A percentile compares a stretch with the other conserved stretches of the same genome.
Conservation (phyloP, 2,797 vertebrate genomes). For the Rhadinocentrus ornatus region DNA sequence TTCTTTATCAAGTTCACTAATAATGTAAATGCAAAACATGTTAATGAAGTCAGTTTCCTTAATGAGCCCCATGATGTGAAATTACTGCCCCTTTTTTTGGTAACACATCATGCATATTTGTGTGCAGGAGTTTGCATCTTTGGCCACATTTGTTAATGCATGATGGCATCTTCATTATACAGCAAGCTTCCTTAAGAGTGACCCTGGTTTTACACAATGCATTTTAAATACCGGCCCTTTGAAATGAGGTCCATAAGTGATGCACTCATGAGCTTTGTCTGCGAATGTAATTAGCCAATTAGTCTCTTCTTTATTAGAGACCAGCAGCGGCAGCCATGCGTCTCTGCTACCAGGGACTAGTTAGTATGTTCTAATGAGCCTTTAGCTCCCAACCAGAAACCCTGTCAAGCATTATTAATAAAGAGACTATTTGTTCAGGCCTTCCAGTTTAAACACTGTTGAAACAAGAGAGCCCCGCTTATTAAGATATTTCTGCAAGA, state of each 20-base stretch:
- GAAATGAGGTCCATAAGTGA: conserved; percentile 65
- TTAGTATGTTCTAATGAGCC: conserved; percentile 79
- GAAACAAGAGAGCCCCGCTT: conserved; percentile 52
- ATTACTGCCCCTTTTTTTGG: conserved; percentile 15
- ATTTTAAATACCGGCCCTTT: conserved; percentile 61
- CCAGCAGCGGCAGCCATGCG: conserved; percentile 67
- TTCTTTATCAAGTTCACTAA: conserved; percentile 17
- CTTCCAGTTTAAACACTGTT: conserved; percentile 63
- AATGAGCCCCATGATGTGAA: conserved; percentile 46
- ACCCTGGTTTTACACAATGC: conserved; percentile 50
- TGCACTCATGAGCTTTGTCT: conserved; percentile 67
- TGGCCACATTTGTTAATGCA: conserved; percentile 26
- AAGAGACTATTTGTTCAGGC: conserved; percentile 73
- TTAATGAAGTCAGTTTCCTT: conserved; percentile 47
- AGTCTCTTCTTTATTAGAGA: conserved; percentile 76
- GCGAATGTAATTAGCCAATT: conserved; percentile 79
- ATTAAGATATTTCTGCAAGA: conserved; percentile 62
- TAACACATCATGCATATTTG: conserved; percentile 7
- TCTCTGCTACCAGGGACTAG: conserved; percentile 77
- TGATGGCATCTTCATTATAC: conserved; percentile 48
- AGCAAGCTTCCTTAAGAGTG: conserved; percentile 51
- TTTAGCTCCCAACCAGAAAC: conserved; percentile 75
- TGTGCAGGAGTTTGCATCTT: conserved; percentile 7
- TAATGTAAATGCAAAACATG: conserved; percentile 40
- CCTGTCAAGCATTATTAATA: conserved; percentile 80